phyloP scores from a whole-genome alignment of 2,797 vertebrate genomes.

The Urophycis tenuis region DNA sequence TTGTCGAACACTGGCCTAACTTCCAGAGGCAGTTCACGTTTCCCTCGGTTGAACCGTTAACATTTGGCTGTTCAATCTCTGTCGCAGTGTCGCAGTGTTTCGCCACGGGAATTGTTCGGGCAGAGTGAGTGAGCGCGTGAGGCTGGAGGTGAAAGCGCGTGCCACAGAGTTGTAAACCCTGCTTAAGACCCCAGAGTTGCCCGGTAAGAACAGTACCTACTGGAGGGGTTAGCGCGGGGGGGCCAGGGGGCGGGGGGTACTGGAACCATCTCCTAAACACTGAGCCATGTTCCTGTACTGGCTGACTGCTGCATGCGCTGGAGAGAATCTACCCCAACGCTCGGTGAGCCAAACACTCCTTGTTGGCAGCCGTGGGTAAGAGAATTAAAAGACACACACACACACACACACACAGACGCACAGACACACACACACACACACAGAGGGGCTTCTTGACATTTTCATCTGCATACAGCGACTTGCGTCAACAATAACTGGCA shows the following conservation, averaged over 20 bases:
- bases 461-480: constrained; percentile 12
- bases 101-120: too few relatives aligned
- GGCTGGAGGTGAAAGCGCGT: too few relatives aligned
- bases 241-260: too few relatives aligned
- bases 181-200: not conserved
- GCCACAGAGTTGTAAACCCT: too few relatives aligned
- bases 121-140: too few relatives aligned
- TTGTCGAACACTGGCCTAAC: too few relatives aligned
- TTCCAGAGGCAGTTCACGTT: too few relatives aligned
- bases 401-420: not conserved
- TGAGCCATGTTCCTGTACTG: not conserved
- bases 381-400: not conserved
- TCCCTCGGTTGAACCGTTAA: too few relatives aligned
- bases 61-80: too few relatives aligned
- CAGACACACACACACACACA: not conserved
- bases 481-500: constrained; percentile 22
- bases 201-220: not conserved
- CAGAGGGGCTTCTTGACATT: not conserved
- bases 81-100: too few relatives aligned
- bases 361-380: constrained; percentile 26
- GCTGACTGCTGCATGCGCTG: constrained; percentile 14
- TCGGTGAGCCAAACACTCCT: constrained; percentile 23
- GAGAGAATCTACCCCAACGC: constrained; percentile 27
- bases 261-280: not conserved
- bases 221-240: not conserved